Conservation (phyloP, 2,888 invertebrate genomes). For the Podabrus alpinus region DNA sequence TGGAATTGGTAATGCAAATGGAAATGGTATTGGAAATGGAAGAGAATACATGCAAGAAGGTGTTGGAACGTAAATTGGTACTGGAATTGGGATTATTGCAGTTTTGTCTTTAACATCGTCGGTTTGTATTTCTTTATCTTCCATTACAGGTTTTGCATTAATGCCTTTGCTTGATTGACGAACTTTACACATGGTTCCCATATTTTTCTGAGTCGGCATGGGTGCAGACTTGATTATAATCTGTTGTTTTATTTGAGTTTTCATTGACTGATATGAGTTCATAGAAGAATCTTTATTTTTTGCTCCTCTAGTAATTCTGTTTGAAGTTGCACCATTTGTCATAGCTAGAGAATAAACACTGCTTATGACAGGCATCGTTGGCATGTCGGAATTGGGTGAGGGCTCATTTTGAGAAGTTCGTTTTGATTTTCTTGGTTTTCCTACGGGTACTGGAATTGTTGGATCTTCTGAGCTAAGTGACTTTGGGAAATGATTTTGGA, state of each 20-base stretch:
- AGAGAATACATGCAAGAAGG: conserved; percentile 86
- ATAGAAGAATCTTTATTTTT: conserved; percentile 49
- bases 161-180: conserved; percentile 74
- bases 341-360: conserved; percentile 72
- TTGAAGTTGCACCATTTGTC: conserved; percentile 31
- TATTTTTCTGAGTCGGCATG: conserved; percentile 74
- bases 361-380: conserved; percentile 69
- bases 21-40: conserved; percentile 83
- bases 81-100: conserved; percentile 80
- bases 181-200: conserved; percentile 78
- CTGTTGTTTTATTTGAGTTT: conserved; percentile 69
- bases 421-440: conserved; percentile 58
- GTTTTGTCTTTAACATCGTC: conserved; percentile 66
- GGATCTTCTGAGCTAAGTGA: conserved; percentile 49
- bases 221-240: conserved; percentile 80
- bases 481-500: conserved; percentile 65
- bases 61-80: conserved; percentile 86
- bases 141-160: conserved; percentile 71
- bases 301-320: conserved; percentile 42
- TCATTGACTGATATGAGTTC: conserved; percentile 54
- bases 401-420: conserved; percentile 51
- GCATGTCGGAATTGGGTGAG: conserved; percentile 36
- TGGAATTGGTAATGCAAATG: conserved; percentile 85
- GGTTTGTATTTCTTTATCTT: conserved; percentile 73
- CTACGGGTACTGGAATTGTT: conserved; percentile 49